Base-by-base conservation (phyloP, 2,888 invertebrate species). In the Criorhina ranunculi region DNA sequence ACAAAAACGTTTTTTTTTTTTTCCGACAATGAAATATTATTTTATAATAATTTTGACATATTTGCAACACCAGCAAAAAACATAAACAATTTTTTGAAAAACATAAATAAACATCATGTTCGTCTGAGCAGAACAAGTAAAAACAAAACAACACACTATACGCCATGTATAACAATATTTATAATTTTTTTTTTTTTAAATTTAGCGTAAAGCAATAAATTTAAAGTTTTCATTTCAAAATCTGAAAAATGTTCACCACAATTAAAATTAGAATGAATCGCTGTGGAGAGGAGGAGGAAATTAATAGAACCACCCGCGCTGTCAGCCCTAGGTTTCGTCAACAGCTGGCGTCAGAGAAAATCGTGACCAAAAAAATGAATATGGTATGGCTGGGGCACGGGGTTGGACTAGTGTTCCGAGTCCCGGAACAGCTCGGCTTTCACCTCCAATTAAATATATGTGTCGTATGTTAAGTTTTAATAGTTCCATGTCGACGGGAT, bases 401-500 rank as follows among this genome's bases (percentile, higher is more conserved):
- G 79, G 73, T 83, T 70, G 59, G 49, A 24, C 24, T 4, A 4
- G n/a, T n/a, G n/a, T n/a, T n/a, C n/a, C 24, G 24, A 17, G 64
- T 53, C 55, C 44, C 15, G 70, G 70, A 70, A 76, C 59, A 24
- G 60, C 73, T 64, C 33, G 40, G 44, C 40, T 69, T 76, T 80
- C 80, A 80, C 69, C 85, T 80, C 80, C 76, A 80, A 80, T 80
- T 80, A 80, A 66, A 85, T 62, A 19, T 55, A 59, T 70, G 75
- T 70, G 51, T 70, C 80, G 75, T 66, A 70, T 70, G 59, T 78
- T 75, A 33, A 19, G n/a, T 57, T 59, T 70, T 85, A 80, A 85
- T 85, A 80, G 85, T 66, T 76, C 46, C 53, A 67, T 80, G 85
- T 80, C 80, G 75, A 85, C 75, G 70, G 59, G 75, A 76, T n/a